Percentiles rank a stretch among this genome's conserved stretches.
phyloP scores from a whole-genome alignment of 2,888 invertebrate genomes.

The Parnassius glacialis region DNA sequence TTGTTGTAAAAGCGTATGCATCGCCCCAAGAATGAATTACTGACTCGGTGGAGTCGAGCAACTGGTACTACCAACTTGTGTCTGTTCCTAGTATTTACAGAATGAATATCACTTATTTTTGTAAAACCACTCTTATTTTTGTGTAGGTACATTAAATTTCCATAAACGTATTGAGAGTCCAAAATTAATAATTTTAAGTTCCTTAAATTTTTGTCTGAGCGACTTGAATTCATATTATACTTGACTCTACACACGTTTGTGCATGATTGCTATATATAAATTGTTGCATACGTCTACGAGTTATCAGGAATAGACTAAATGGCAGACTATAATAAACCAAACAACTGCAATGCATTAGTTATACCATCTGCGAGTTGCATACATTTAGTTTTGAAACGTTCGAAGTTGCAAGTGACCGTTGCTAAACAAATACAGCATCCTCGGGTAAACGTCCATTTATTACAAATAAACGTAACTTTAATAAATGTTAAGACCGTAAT shows the following conservation, averaged over 20 bases:
- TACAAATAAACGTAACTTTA: not conserved
- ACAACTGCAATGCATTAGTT: slow-evolving; percentile 33
- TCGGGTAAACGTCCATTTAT: slow-evolving; percentile 15
- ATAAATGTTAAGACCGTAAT: slow-evolving; percentile 16
- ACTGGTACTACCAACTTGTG: too few species aligned
- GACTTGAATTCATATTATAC: not conserved
- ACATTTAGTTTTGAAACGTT: slow-evolving; percentile 15
- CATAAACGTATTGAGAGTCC: too few species aligned
- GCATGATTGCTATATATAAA: slow-evolving; percentile 2
- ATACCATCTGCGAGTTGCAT: slow-evolving; percentile 20
- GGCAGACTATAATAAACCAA: slow-evolving; percentile 49
- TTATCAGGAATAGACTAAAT: slow-evolving; percentile 52
- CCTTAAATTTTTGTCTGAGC: too few species aligned
- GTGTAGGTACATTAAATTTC: too few species aligned
- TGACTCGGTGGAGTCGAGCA: too few species aligned
- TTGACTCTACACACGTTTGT: too few species aligned
- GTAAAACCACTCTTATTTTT: too few species aligned
- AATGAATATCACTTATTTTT: too few species aligned
- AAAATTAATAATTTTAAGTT: too few species aligned
- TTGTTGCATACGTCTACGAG: slow-evolving; percentile 33
- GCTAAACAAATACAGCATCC: slow-evolving; percentile 15
- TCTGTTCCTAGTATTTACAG: too few species aligned
- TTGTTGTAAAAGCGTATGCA: too few species aligned
- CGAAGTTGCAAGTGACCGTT: slow-evolving; percentile 11
- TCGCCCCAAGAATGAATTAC: too few species aligned